Conservation (phyloP, 1,140 invertebrate genomes). For the Penaeus indicus region DNA sequence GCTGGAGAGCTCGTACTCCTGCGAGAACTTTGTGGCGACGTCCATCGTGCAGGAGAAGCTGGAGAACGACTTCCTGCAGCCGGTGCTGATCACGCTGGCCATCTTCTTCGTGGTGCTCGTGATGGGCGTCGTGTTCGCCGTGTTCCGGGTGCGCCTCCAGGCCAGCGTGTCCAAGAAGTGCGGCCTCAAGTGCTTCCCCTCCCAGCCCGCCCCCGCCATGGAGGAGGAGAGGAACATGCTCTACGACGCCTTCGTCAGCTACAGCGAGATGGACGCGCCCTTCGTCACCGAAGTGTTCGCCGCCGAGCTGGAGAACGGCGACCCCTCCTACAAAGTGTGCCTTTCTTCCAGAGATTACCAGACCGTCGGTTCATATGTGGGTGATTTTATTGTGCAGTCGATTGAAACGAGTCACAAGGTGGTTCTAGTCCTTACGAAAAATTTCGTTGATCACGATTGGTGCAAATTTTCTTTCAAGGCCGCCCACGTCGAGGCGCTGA, state of each 20-base stretch:
- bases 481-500: conserved; percentile 69
- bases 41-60: conserved; percentile 79
- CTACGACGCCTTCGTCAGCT: conserved; percentile 93
- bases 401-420: conserved; percentile 78
- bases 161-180: conserved; percentile 70
- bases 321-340: conserved; percentile 74
- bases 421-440: conserved; percentile 91
- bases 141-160: conserved; percentile 85
- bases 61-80: conserved; percentile 86
- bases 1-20: conserved; percentile 85
- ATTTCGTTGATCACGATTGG: conserved; percentile 81
- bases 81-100: conserved; percentile 83
- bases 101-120: conserved; percentile 76
- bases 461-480: conserved; percentile 70
- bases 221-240: conserved; percentile 72
- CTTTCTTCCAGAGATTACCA: conserved; percentile 70
- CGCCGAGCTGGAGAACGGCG: conserved; percentile 85
- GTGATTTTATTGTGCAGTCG: conserved; percentile 77
- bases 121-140: conserved; percentile 75
- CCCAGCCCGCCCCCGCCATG: conserved; percentile 76
- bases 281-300: conserved; percentile 88
- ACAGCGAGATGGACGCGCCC: conserved; percentile 92
- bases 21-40: conserved; percentile 82
- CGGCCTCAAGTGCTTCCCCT: conserved; percentile 73
- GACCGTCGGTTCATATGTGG: conserved; percentile 79